Evolutionary conservation across 2,113 vertebrate species (phyloP).

Genomic region (Cololabis saira): DNA sequence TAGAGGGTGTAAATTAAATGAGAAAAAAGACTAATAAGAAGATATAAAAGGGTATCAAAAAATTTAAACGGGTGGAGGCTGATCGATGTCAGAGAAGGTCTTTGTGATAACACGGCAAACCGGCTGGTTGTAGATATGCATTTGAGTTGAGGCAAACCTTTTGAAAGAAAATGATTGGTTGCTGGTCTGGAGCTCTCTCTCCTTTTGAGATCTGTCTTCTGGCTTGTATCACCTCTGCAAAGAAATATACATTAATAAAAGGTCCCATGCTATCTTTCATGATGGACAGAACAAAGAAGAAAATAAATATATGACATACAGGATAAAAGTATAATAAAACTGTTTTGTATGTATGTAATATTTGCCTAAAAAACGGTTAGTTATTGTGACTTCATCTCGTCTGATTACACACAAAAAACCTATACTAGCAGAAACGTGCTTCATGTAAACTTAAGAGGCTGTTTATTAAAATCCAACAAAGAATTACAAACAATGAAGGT

Average conservation of each 20-base stretch:
- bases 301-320: no score
- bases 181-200: conserved; percentile 85
- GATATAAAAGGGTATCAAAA: conserved; percentile 28
- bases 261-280: neutral
- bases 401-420: conserved; percentile 4
- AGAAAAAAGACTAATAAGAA: conserved; percentile 27
- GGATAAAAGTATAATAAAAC: neutral
- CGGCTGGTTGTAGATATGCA: conserved; percentile 2
- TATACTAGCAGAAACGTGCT: neutral
- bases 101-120: conserved; percentile 9
- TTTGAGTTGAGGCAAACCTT: conserved; percentile 82
- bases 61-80: neutral
- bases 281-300: no score
- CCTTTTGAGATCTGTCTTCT: conserved; percentile 82
- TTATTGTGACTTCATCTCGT: neutral
- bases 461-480: no score
- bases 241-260: conserved; percentile 36
- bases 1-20: conserved; percentile 44
- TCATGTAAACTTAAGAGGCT: neutral
- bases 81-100: conserved; percentile 20
- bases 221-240: conserved; percentile 75
- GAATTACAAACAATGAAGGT: neutral
- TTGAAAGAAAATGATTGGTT: conserved; percentile 90
- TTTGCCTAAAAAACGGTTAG: no score
- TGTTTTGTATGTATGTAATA: neutral